phyloP scores from a whole-genome alignment of 2,797 vertebrate genomes.

The Scolopax bukidnonensis region DNA sequence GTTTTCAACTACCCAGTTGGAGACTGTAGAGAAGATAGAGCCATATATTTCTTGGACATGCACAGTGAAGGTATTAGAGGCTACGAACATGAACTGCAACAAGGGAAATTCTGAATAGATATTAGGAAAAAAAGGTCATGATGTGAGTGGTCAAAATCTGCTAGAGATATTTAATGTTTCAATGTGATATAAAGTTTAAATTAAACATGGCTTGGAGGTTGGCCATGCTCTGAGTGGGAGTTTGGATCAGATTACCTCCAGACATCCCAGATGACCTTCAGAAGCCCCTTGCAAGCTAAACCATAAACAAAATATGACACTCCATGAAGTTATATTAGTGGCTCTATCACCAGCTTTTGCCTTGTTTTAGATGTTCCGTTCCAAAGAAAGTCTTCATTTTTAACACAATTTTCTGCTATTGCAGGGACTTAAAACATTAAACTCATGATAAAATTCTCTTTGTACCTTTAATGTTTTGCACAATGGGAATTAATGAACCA shows the following conservation, averaged over 20 bases:
- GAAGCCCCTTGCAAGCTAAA: neutral
- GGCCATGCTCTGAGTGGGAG: neutral
- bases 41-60: neutral
- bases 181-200: neutral
- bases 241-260: neutral
- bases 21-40: neutral
- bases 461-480: neutral
- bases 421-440: neutral
- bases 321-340: neutral
- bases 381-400: neutral
- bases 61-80: neutral
- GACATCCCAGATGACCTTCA: neutral
- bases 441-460: neutral
- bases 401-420: neutral
- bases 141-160: neutral
- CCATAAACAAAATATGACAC: neutral
- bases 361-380: neutral
- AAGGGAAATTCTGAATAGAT: neutral
- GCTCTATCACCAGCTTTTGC: neutral
- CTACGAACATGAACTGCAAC: neutral
- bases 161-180: neutral
- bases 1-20: neutral
- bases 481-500: neutral
- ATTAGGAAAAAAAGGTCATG: accelerated
- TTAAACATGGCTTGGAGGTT: neutral